phyloP scores from a whole-genome alignment of 2,797 vertebrate species.

The Liparis tanakae region DNA sequence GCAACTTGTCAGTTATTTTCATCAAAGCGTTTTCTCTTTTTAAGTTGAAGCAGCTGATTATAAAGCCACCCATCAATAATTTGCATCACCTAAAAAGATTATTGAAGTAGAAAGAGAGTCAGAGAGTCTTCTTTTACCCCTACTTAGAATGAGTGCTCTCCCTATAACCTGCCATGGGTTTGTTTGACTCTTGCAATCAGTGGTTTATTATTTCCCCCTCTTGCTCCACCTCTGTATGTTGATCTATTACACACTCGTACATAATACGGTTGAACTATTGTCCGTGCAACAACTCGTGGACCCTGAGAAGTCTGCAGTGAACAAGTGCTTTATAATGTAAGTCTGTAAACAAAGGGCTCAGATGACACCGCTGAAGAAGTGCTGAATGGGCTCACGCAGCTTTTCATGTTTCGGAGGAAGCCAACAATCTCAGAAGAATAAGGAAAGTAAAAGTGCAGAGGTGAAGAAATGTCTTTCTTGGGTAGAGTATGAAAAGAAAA shows the following conservation, averaged over 20 bases:
- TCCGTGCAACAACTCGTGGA: constrained; percentile 18
- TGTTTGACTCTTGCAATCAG: background rate
- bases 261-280: constrained; percentile 41
- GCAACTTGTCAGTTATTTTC: constrained; percentile 9
- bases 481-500: constrained; percentile 33
- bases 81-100: background rate
- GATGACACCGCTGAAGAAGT: constrained; percentile 3
- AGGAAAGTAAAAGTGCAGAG: constrained; percentile 32
- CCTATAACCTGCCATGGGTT: constrained; percentile 20
- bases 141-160: background rate
- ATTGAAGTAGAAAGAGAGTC: background rate
- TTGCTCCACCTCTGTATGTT: constrained; percentile 1
- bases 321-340: constrained; percentile 38
- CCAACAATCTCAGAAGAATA: constrained; percentile 26
- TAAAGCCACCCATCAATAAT: background rate
- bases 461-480: constrained; percentile 28
- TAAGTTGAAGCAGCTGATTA: constrained; percentile 13
- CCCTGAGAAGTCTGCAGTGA: constrained; percentile 19
- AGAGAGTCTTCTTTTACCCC: background rate
- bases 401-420: background rate
- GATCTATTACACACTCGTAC: background rate
- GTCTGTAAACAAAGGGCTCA: constrained; percentile 13
- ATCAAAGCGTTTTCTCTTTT: constrained; percentile 38
- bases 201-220: constrained; percentile 4
- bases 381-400: constrained; percentile 31